phyloP scores from a whole-genome alignment of 2,888 invertebrate species.

The Seladonia tumulorum region DNA sequence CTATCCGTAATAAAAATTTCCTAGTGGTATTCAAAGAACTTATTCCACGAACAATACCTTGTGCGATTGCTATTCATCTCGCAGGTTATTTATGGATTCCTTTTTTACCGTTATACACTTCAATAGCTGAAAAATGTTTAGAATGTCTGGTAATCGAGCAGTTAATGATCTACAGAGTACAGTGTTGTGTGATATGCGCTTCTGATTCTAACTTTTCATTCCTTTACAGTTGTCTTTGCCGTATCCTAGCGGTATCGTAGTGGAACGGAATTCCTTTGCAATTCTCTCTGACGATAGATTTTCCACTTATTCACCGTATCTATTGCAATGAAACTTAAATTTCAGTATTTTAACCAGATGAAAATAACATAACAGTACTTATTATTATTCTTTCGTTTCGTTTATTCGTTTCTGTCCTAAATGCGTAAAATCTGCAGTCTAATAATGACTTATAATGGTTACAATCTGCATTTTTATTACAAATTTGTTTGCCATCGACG shows the following conservation, averaged over 20 bases:
- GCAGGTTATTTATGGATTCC: no score
- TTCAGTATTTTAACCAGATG: neutral
- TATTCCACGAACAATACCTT: neutral
- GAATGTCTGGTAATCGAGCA: neutral
- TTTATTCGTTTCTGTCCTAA: no score
- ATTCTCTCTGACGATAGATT: neutral
- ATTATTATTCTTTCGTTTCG: neutral
- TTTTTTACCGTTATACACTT: neutral
- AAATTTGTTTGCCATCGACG: no score
- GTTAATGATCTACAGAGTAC: neutral
- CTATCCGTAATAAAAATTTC: neutral
- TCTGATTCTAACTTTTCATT: neutral
- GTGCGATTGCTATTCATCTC: neutral
- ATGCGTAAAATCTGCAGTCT: neutral
- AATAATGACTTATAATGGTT: neutral
- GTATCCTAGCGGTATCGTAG: neutral
- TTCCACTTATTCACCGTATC: neutral
- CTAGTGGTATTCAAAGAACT: neutral
- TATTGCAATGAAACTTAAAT: neutral
- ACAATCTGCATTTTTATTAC: neutral
- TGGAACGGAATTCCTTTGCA: neutral
- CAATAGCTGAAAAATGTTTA: neutral
- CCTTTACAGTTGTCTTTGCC: neutral
- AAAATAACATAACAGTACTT: neutral
- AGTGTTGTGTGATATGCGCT: neutral